phyloP scores from a whole-genome alignment of 2,888 invertebrate genomes.

The Malthinus seriepunctatus region DNA sequence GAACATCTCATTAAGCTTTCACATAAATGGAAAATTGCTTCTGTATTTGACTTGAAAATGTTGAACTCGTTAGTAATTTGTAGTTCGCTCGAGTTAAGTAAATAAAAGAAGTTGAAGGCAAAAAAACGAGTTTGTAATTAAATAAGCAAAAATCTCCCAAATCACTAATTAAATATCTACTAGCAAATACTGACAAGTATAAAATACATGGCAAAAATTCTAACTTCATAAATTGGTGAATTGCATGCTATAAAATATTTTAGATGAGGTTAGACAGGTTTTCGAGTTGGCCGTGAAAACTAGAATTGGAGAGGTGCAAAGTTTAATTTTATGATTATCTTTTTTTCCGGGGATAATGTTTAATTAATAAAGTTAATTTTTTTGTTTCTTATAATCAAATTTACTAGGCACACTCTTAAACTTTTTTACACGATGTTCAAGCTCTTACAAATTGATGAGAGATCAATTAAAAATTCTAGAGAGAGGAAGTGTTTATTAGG shows the following conservation, averaged over 20 bases:
- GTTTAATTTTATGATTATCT: constrained; percentile 20
- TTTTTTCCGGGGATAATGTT: not conserved
- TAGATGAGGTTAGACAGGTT: constrained; percentile 29
- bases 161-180: constrained; percentile 14
- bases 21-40: no score
- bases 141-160: constrained; percentile 13
- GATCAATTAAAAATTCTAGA: no score
- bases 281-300: constrained; percentile 28
- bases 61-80: no score
- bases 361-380: no score
- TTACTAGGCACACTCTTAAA: no score
- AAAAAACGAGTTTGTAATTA: constrained; percentile 12
- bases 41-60: no score
- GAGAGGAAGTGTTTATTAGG: no score
- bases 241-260: constrained; percentile 28
- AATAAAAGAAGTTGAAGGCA: constrained; percentile 2
- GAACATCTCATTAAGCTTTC: no score
- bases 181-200: constrained; percentile 10
- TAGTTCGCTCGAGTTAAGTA: constrained; percentile 11
- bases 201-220: constrained; percentile 13
- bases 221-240: constrained; percentile 26
- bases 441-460: no score
- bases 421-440: no score
- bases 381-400: no score
- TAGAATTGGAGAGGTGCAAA: constrained; percentile 24